Conservation (phyloP, 2,888 invertebrate species). For the Tachina grossa region DNA sequence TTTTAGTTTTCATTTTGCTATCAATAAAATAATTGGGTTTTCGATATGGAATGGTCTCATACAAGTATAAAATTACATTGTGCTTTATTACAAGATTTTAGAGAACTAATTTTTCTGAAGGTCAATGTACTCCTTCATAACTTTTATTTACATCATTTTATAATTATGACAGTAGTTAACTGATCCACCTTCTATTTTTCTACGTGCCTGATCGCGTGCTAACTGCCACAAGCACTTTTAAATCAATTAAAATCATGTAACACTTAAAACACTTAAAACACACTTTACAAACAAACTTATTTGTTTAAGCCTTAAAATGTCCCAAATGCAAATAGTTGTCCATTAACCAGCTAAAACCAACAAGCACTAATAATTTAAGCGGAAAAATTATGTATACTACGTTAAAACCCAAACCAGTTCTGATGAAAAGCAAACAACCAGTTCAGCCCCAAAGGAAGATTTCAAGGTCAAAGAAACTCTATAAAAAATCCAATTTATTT, state of each 20-base stretch:
- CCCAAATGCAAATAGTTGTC: not conserved
- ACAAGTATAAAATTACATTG: too few species aligned
- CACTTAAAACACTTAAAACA: conserved; percentile 31
- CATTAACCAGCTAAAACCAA: conserved; percentile 6
- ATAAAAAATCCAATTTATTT: not conserved
- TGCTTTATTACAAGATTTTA: too few species aligned
- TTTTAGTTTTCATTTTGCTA: too few species aligned
- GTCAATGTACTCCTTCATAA: too few species aligned
- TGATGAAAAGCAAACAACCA: not conserved
- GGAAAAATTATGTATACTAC: conserved; percentile 26
- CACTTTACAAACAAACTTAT: conserved; percentile 15
- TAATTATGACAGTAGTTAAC: not conserved
- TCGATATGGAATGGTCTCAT: too few species aligned
- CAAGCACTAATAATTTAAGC: not conserved
- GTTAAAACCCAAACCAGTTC: conserved; percentile 6
- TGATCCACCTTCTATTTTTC: not conserved
- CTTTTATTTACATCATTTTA: too few species aligned
- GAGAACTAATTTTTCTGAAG: too few species aligned
- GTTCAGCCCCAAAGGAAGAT: too few species aligned
- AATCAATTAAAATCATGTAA: conserved; percentile 40
- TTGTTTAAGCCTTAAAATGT: conserved; percentile 19
- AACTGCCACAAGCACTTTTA: conserved; percentile 6
- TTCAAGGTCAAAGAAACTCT: not conserved
- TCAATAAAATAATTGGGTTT: too few species aligned
- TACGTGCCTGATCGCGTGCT: conserved; percentile 22